These are phyloP conservation scores for Megalops cyprinoides DNA, from an alignment of 2,797 vertebrate genomes.

Conservation along the genomic window DNA sequence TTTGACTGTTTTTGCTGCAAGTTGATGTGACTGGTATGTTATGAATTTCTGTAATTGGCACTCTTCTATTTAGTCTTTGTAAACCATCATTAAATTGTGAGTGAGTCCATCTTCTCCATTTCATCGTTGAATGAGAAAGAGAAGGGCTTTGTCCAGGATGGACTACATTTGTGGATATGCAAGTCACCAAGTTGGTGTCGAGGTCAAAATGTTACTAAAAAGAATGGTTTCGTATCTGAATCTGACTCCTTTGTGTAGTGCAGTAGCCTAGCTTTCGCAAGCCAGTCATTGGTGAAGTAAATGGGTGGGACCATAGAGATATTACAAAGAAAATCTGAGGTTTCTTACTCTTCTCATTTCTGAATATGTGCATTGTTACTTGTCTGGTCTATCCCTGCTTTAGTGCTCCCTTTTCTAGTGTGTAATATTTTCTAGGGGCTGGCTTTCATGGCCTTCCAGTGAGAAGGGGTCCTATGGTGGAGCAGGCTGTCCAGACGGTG, in stretches of 20 bases:
- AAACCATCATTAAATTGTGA: too few relatives aligned
- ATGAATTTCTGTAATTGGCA: too few relatives aligned
- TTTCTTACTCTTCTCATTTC: not conserved
- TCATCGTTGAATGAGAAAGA: too few relatives aligned
- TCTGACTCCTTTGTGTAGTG: not conserved
- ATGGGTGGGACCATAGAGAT: not conserved
- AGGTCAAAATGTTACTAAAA: too few relatives aligned
- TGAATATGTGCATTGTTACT: not conserved
- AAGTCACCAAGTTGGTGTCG: not conserved
- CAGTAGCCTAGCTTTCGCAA: not conserved
- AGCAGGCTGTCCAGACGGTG: conserved; percentile 93
- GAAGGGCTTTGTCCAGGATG: too few relatives aligned
- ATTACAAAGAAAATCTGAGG: too few relatives aligned
- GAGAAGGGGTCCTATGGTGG: conserved; percentile 89
- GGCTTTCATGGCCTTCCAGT: conserved; percentile 78
- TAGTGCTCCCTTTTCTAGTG: not conserved
- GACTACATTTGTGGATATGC: not conserved
- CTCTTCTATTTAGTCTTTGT: too few relatives aligned
- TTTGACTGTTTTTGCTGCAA: too few relatives aligned
- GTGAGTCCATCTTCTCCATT: too few relatives aligned
- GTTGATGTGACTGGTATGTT: too few relatives aligned
- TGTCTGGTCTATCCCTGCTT: not conserved
- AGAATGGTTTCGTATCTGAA: not conserved
- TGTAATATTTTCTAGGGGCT: conserved; percentile 62
- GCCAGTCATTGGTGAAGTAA: not conserved